Evolutionary conservation across 2,797 vertebrate genomes (phyloP).

Genomic region (Acanthurus lineatus): DNA sequence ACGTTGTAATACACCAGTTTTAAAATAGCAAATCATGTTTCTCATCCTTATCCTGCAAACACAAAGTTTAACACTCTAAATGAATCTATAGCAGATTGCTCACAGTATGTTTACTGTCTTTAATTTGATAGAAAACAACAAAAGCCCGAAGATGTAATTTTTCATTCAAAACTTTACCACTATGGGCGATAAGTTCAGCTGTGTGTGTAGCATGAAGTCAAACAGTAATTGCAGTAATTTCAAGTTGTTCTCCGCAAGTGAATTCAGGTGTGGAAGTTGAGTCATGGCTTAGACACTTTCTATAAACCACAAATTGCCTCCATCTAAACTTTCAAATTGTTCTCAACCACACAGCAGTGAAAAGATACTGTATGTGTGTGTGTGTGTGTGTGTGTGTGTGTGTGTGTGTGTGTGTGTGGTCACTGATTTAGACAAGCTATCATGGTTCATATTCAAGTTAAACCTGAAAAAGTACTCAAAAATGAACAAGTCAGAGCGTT

Average conservation of each 20-base stretch:
- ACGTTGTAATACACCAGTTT: too few species aligned
- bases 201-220: constrained; percentile 1
- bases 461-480: background rate
- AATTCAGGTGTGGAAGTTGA: constrained; percentile 56
- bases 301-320: constrained; percentile 54
- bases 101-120: background rate
- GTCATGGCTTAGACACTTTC: constrained; percentile 37
- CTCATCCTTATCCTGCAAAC: background rate
- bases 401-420: constrained; percentile 19
- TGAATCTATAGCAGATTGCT: background rate
- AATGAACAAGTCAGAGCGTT: background rate
- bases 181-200: background rate
- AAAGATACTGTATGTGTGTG: background rate
- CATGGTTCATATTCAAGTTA: constrained; percentile 11
- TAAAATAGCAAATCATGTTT: background rate
- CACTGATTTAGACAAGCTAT: constrained; percentile 8
- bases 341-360: constrained; percentile 19
- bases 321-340: constrained; percentile 21
- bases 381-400: constrained; percentile 11
- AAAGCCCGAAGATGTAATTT: background rate
- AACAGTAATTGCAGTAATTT: constrained; percentile 42
- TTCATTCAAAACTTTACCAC: background rate
- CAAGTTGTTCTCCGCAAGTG: constrained; percentile 10
- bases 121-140: background rate
- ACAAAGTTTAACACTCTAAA: background rate